Evolutionary conservation across 2,888 invertebrate genomes (phyloP), one percentile per base, ranked within the genome.

Genomic region (Agriopis leucophaearia): DNA sequence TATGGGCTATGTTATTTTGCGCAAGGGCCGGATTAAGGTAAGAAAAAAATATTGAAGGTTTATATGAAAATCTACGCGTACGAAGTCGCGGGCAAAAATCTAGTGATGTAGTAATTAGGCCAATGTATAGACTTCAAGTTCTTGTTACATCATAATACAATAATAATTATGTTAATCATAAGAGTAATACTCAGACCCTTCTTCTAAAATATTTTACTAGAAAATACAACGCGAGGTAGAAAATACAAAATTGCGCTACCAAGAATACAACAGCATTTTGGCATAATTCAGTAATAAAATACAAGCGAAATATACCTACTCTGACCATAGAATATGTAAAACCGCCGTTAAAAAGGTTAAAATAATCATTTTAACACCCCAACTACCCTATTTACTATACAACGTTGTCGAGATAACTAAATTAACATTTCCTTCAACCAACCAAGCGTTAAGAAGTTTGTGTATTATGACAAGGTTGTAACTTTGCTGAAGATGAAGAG

Each of bases 311-410:
- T 38, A 47, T 51, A 38, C n/a, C n/a, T n/a, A n/a, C 18, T 52
- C 16, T 15, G 54, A 42, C 55, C 42, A 27, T 42, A 42, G 42
- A 55, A 55, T 60, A 60, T 54, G 54, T 47, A 47, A 65, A 47
- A 60, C 13, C 45, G n/a, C 45, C 15, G 40, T 15, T 38, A 59
- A 40, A 51, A 60, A 65, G 60, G 65, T 59, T 48, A 35, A 48
- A 60, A 65, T 48, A 54, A 65, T 64, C 59, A 54, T 59, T 64
- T 51, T 64, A 57, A 64, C 44, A 44, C 13, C 55, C 13, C 16
- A 64, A 12, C 16, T 36, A 15, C 42, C 38, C 38, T 15, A 62
- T 8, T 38, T 35, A 54, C 15, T 44, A 16, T 35, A 50, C 16
- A 35, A 51, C 56, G 8, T 5, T 51, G 13, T 57, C 56, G 50